A percentile compares a stretch with the other conserved stretches of the same genome.
phyloP scores from a whole-genome alignment of 2,888 invertebrate genomes.

The Drosophila nr. perissopoda region DNA sequence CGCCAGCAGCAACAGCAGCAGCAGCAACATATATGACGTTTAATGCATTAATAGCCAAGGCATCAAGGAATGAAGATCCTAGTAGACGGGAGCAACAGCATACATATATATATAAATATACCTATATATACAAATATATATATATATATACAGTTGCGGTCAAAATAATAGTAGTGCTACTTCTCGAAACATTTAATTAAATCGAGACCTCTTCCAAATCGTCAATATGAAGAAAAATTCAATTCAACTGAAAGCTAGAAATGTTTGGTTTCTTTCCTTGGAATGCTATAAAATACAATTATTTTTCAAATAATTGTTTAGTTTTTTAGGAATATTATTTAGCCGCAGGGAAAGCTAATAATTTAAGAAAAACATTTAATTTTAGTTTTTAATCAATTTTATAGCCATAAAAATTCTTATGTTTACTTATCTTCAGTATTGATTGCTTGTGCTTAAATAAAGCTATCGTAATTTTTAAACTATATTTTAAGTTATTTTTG shows the following conservation, averaged over 20 bases:
- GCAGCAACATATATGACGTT: constrained; percentile 14
- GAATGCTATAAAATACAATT: background rate
- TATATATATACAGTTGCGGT: background rate
- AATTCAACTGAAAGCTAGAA: background rate
- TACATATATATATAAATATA: no score
- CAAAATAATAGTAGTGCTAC: background rate
- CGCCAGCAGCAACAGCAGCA: constrained; percentile 3
- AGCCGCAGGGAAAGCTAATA: background rate
- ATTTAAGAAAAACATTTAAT: background rate
- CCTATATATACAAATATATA: background rate
- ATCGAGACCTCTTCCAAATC: background rate
- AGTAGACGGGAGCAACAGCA: constrained; percentile 10
- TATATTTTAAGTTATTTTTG: background rate
- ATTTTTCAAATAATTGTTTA: background rate
- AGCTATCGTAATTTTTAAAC: background rate
- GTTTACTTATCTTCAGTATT: background rate
- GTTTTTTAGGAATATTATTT: background rate
- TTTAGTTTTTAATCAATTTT: background rate
- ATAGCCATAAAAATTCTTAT: background rate
- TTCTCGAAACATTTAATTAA: background rate
- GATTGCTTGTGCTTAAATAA: background rate
- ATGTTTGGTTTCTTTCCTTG: background rate
- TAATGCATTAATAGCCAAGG: constrained; percentile 43
- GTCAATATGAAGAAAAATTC: background rate
- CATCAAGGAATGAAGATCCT: constrained; percentile 32